Evolutionary conservation across 1,140 invertebrate genomes (phyloP), one percentile per base, ranked within the genome.

Genomic region (Zaprionus gabonicus): DNA sequence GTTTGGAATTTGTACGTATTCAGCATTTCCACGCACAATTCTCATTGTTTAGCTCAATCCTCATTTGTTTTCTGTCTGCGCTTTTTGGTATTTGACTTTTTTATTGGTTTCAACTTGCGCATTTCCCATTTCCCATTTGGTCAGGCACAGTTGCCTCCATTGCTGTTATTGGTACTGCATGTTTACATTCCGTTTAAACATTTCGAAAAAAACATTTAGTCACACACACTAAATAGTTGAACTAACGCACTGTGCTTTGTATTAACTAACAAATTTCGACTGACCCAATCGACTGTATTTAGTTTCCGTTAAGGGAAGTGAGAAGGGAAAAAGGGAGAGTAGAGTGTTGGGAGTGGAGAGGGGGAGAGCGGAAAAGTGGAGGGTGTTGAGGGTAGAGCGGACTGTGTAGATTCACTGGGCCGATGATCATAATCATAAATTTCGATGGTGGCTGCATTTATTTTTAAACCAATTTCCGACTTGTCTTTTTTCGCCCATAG

Each of bases 391-490:
- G 2, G 15, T 17, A n/a, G 27, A 3, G 17, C n/a, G 15, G n/a
- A 3, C 28, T 17, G 15, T 55, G 28, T 56, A 12, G 38, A 20
- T n/a, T 56, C 20, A 20, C 17, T 23, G 20, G 20, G 46, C 4
- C 46, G n/a, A 20, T 9, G 38, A 78, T 78, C 71, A 91, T 85
- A 77, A 78, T 71, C 85, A 80, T 90, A 88, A 90, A 88, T 90
- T 88, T 75, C 55, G 62, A 79, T 88, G 74, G 74, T 80, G 68
- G 71, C 64, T 88, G 72, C 63, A 85, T 91, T 90, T 90, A 90
- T 90, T 90, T 90, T 90, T 91, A 90, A 91, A 82, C 81, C 76
- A 79, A 90, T 91, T 88, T 77, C 71, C 84, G 71, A 62, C 65
- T 58, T 36, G 17, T 76, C 59, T 46, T 51, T 51, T 51, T 25